Conservation (phyloP, 2,888 invertebrate species). For the Scaptomyza parva region DNA sequence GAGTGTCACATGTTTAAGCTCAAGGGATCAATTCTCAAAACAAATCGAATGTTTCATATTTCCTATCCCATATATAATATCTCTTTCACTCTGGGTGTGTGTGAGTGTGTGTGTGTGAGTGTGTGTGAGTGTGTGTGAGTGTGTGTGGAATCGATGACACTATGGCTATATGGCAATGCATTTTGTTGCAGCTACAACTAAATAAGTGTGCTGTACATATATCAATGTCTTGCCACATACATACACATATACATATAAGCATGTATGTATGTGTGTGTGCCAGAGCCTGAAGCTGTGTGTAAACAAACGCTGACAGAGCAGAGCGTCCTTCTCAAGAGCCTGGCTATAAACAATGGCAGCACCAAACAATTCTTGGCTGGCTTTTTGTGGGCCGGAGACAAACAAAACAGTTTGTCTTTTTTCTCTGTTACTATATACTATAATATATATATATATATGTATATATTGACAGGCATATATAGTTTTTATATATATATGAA, state of each 20-base stretch:
- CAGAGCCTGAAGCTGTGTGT: constrained; percentile 59
- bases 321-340: constrained; percentile 35
- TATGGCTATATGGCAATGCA: constrained; percentile 35
- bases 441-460: background rate
- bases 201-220: constrained; percentile 38
- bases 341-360: constrained; percentile 44
- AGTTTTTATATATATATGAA: constrained; percentile 3
- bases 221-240: constrained; percentile 49
- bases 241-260: constrained; percentile 13
- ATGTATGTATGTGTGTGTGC: constrained; percentile 12
- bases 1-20: background rate
- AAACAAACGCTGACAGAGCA: constrained; percentile 54
- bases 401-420: constrained; percentile 39
- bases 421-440: background rate
- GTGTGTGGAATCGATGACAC: constrained; percentile 33
- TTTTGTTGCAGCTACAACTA: constrained; percentile 25
- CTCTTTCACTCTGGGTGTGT: too few relatives aligned
- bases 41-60: constrained; percentile 4
- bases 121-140: too few relatives aligned
- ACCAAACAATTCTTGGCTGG: constrained; percentile 19
- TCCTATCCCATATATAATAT: too few relatives aligned
- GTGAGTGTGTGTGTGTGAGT: too few relatives aligned
- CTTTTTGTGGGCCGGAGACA: constrained; percentile 28
- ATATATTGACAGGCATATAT: constrained; percentile 15
- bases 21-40: background rate